Evolutionary conservation across 2,888 invertebrate species (phyloP), one percentile per base, ranked within the genome.

Genomic region (Aelia acuminata): DNA sequence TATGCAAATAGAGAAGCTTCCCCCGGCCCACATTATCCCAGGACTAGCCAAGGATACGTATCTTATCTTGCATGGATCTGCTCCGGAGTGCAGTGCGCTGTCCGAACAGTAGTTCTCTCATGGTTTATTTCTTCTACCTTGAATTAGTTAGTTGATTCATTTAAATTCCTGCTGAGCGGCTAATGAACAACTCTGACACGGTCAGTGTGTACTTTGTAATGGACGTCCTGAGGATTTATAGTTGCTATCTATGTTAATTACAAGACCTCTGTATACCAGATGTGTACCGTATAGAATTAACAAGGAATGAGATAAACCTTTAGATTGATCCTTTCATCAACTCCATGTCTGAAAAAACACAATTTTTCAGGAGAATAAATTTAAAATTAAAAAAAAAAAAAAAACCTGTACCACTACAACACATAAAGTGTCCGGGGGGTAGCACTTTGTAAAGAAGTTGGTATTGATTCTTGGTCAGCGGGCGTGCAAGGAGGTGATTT

Each of bases 111-210:
- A 57, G 57, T 57, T 57, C 57, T 26, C 13, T 1, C 3, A 3
- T 57, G 57, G 57, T 57, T 57, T 57, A 57, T 57, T 57, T 57
- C 15, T 57, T 57, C 26, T 57, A 57, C 26, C 13, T 57, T 57
- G 57, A 57, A 57, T 57, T 57, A 57, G 57, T 57, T 57, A 57
- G 13, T 57, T 57, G n/a, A 26, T 57, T 57, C 57, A 57, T 57
- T 57, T 57, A 26, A 26, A 57, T 57, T 57, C 57, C 26, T 57
- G 26, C 13, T 0, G 7, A 2, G 57, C 20, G 1, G 26, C 57
- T 57, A 57, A 57, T 57, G 57, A 57, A 57, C 22, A 15, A 15
- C n/a, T 26, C 13, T 15, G 26, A 15, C 57, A 15, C 57, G 13
- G 26, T 26, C 15, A 13, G 26, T 1, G 13, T n/a, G n/a, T n/a